Percentiles rank a stretch among this genome's conserved stretches.
Evolutionary conservation across 2,888 invertebrate species (phyloP).

Genomic region (Eledona agricola): DNA sequence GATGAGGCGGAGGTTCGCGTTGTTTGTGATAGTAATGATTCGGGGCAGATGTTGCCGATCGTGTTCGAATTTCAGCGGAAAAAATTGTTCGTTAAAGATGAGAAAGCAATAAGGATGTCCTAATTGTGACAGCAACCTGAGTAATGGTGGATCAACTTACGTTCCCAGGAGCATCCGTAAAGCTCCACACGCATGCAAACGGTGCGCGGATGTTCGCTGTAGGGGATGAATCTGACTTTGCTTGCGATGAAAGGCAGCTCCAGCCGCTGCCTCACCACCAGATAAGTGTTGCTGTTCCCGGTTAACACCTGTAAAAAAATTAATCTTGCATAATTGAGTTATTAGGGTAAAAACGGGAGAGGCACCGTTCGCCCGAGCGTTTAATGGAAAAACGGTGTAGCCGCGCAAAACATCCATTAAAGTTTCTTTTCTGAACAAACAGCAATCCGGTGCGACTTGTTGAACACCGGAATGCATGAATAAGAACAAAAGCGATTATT

Average conservation of each 20-base stretch:
- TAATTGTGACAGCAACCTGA: constrained; percentile 36
- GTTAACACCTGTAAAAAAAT: constrained; percentile 71
- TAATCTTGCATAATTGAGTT: constrained; percentile 22
- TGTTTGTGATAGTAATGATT: no score
- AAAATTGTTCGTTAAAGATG: constrained; percentile 11
- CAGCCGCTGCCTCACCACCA: constrained; percentile 74
- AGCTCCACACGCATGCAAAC: constrained; percentile 93
- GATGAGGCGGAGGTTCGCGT: no score
- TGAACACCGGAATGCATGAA: constrained; percentile 41
- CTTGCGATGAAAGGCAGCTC: constrained; percentile 88
- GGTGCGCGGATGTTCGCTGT: constrained; percentile 83
- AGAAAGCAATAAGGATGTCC: constrained; percentile 30
- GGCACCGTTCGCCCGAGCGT: background rate
- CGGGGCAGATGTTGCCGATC: no score
- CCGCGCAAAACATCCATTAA: constrained; percentile 25
- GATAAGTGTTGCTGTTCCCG: constrained; percentile 81
- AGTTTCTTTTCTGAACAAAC: constrained; percentile 31
- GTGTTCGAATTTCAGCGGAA: no score
- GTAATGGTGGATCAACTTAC: constrained; percentile 64
- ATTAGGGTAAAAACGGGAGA: constrained; percentile 5
- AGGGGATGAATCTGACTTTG: constrained; percentile 87
- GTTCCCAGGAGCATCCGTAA: constrained; percentile 84
- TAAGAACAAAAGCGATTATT: constrained; percentile 45
- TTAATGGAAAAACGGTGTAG: constrained; percentile 22
- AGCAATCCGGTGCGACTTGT: constrained; percentile 33